Evolutionary conservation across 2,113 vertebrate species (phyloP).

Genomic region (Apaloderma vittatum): DNA sequence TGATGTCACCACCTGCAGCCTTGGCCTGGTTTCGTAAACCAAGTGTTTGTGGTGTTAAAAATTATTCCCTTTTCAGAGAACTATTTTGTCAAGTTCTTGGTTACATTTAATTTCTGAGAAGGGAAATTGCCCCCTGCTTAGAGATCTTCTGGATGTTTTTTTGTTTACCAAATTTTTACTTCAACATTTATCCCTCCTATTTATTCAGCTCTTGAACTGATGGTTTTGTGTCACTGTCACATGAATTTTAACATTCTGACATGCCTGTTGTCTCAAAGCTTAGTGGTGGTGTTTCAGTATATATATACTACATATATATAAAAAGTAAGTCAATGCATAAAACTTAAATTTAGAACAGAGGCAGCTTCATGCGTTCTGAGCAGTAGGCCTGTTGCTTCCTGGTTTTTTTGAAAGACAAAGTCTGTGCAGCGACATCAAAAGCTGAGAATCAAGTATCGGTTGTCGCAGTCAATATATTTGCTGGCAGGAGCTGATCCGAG

Average conservation of each 20-base stretch:
- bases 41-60: not conserved
- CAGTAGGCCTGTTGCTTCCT: not conserved
- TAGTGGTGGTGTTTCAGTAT: not conserved
- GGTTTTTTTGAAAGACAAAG: not conserved
- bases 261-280: not conserved
- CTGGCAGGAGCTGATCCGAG: not conserved
- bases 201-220: not conserved
- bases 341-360: not conserved
- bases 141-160: not conserved
- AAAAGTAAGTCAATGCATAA: not conserved
- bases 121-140: not conserved
- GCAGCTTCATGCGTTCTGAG: not conserved
- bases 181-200: not conserved
- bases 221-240: not conserved
- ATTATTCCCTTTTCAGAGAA: not conserved
- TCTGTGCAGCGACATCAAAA: not conserved
- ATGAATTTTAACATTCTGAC: not conserved
- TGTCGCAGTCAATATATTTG: accelerated
- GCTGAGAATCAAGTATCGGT: not conserved
- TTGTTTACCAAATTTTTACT: not conserved
- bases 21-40: not conserved
- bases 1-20: not conserved
- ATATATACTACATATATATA: not conserved
- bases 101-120: not conserved
- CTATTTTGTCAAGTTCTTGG: not conserved